These are phyloP conservation scores for Saturnia pavonia DNA, from an alignment of 2,888 invertebrate species.

Conservation along the genomic window DNA sequence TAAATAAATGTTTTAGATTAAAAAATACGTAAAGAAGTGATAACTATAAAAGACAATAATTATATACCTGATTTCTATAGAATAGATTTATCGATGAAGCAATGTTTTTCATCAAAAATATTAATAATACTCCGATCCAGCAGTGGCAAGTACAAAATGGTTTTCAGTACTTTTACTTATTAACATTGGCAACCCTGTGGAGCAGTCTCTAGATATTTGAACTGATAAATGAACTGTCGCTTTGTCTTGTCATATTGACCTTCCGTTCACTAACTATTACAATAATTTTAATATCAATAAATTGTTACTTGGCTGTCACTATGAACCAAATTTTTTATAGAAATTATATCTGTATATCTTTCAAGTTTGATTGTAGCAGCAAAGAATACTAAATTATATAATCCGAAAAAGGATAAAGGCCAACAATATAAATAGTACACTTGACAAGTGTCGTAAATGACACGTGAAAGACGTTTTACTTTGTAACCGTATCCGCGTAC, in stretches of 20 bases:
- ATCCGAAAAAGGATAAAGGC: not conserved
- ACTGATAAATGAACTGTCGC: slow-evolving; percentile 57
- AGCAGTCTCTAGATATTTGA: slow-evolving; percentile 40
- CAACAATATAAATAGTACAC: not conserved
- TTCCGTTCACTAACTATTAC: slow-evolving; percentile 58
- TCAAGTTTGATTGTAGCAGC: not conserved
- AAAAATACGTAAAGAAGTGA: no score
- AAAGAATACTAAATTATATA: not conserved
- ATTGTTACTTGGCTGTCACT: slow-evolving; percentile 10
- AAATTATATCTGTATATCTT: not conserved
- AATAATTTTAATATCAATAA: slow-evolving; percentile 26
- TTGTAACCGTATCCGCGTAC: slow-evolving; percentile 7
- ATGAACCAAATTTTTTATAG: not conserved
- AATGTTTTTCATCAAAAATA: not conserved
- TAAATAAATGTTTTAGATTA: no score
- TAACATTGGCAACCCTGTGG: not conserved
- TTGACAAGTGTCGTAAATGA: slow-evolving; percentile 8
- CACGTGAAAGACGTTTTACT: not conserved
- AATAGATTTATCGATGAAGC: not conserved
- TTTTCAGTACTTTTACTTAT: not conserved
- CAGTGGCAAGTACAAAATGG: not conserved
- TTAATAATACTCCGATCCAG: not conserved
- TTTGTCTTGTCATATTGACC: slow-evolving; percentile 48
- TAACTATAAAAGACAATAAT: not conserved
- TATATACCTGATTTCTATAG: not conserved